Evolutionary conservation across 2,113 vertebrate genomes (phyloP).

Genomic region (Dendrocopos noguchii): DNA sequence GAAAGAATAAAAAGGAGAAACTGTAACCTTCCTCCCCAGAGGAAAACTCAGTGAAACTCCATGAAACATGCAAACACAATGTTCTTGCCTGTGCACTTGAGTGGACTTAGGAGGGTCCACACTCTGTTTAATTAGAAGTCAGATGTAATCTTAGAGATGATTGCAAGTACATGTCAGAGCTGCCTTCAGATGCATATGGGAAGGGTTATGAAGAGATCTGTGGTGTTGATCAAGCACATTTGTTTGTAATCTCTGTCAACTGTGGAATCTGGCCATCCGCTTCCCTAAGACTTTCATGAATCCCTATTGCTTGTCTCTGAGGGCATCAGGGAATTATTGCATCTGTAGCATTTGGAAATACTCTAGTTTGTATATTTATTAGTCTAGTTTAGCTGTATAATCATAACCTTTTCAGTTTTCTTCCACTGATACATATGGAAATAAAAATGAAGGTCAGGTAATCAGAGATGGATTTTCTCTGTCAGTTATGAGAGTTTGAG

Average conservation of each 20-base stretch:
- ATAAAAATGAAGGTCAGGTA: neutral
- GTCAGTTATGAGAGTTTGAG: neutral
- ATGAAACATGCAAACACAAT: neutral
- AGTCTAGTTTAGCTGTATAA: neutral
- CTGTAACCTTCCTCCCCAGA: neutral
- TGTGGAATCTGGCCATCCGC: neutral
- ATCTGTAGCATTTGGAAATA: neutral
- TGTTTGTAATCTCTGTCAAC: neutral
- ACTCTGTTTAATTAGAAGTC: neutral
- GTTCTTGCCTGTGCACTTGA: neutral
- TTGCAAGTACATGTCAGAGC: neutral
- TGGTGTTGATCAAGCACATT: neutral
- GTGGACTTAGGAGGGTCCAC: neutral
- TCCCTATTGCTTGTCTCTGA: neutral
- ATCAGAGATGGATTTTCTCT: neutral
- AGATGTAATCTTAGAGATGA: neutral
- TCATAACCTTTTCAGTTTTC: neutral
- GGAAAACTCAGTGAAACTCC: neutral
- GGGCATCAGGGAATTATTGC: neutral
- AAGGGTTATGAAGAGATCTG: neutral
- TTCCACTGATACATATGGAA: neutral
- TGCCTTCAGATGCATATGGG: neutral
- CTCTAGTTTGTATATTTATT: neutral
- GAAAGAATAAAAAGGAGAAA: neutral
- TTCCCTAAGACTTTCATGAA: neutral